Percentiles rank a stretch among this genome's conserved stretches.
Evolutionary conservation across 2,888 invertebrate genomes (phyloP).

Genomic region (Rhagonycha lutea): DNA sequence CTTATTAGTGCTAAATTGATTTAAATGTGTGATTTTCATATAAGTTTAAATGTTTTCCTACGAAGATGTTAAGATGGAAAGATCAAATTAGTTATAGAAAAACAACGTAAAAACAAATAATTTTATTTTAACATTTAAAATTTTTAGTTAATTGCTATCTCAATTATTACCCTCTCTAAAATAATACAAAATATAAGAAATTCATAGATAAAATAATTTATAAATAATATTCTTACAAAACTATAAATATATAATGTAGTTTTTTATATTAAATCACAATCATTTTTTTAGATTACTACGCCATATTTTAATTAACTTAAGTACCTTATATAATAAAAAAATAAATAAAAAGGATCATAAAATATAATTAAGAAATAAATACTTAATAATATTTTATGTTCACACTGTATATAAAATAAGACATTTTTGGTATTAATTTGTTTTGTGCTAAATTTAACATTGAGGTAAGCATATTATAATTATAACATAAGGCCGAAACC

Average conservation of each 20-base stretch:
- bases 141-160: conserved; percentile 1
- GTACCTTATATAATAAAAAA: conserved; percentile 9
- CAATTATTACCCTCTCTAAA: background rate
- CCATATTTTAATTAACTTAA: conserved; percentile 10
- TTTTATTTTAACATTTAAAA: conserved; percentile 17
- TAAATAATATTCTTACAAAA: conserved; percentile 25
- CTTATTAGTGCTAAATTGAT: too few relatives aligned
- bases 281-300: conserved; percentile 8
- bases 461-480: background rate
- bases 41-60: too few relatives aligned
- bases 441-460: background rate
- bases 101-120: conserved; percentile 9
- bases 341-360: background rate
- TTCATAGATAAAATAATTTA: conserved; percentile 18
- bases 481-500: background rate
- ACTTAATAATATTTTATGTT: background rate
- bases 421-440: background rate
- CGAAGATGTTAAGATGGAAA: too few relatives aligned
- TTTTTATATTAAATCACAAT: conserved; percentile 23
- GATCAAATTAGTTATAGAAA: background rate
- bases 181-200: conserved; percentile 12
- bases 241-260: conserved; percentile 4
- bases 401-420: background rate
- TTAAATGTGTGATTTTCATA: too few relatives aligned
- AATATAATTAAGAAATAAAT: background rate